Evolutionary conservation across 2,888 invertebrate genomes (phyloP).

Genomic region (Drosophila koepferae): DNA sequence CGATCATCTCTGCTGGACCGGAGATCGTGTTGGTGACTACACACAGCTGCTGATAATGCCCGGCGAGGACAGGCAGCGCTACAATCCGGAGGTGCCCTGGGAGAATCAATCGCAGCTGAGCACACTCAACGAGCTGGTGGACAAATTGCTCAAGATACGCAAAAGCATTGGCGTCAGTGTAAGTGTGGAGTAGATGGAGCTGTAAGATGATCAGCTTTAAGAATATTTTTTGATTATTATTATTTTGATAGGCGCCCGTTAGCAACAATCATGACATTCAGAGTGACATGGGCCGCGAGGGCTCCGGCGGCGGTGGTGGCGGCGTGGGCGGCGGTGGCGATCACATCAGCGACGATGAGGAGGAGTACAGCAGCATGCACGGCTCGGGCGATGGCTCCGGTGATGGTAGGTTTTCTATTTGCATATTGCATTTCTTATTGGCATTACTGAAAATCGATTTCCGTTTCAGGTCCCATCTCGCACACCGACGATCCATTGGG

Average conservation of each 20-base stretch:
- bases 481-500: conserved; percentile 68
- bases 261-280: conserved; percentile 83
- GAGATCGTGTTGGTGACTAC: conserved; percentile 84
- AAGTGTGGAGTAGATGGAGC: conserved; percentile 50
- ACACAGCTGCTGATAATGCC: conserved; percentile 83
- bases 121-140: conserved; percentile 83
- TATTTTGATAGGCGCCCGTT: conserved; percentile 74
- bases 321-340: conserved; percentile 55
- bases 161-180: conserved; percentile 84
- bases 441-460: neutral
- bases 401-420: conserved; percentile 72
- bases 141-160: conserved; percentile 84
- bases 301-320: conserved; percentile 76
- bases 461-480: conserved; percentile 61
- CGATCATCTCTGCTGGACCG: conserved; percentile 85
- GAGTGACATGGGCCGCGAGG: conserved; percentile 85
- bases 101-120: conserved; percentile 78
- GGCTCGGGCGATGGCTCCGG: conserved; percentile 84
- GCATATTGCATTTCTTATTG: no score
- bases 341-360: conserved; percentile 82
- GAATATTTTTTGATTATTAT: neutral
- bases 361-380: conserved; percentile 80
- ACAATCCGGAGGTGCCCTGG: conserved; percentile 85
- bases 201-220: no score
- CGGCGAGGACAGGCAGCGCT: conserved; percentile 83